A percentile compares a stretch with the other conserved stretches of the same genome.
phyloP scores from a whole-genome alignment of 2,888 invertebrate species.

The Agrochola lychnidis region DNA sequence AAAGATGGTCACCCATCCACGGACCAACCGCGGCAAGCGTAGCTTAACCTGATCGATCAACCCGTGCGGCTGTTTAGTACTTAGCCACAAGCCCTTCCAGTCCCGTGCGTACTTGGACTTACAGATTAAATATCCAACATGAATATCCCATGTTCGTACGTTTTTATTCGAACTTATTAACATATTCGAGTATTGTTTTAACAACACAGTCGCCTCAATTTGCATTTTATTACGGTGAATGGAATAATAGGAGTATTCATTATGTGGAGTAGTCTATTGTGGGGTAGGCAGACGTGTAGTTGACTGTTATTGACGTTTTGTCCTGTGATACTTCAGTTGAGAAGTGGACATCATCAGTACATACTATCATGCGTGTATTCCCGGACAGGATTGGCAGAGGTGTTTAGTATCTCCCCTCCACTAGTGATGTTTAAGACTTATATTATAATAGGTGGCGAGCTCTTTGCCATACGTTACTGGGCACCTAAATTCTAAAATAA shows the following conservation, averaged over 20 bases:
- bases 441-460: background rate
- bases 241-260: slow-evolving; percentile 50
- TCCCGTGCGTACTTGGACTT: background rate
- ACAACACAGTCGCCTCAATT: slow-evolving; percentile 53
- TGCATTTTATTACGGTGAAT: slow-evolving; percentile 65
- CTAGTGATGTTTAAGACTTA: background rate
- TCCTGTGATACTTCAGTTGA: slow-evolving; percentile 14
- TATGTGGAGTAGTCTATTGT: slow-evolving; percentile 53
- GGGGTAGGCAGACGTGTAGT: slow-evolving; percentile 17
- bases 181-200: slow-evolving; percentile 60
- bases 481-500: no score
- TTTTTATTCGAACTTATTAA: slow-evolving; percentile 49
- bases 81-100: no score
- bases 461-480: background rate
- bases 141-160: background rate
- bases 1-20: no score
- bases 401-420: no score
- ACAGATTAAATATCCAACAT: background rate
- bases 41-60: no score
- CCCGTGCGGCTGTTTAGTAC: no score
- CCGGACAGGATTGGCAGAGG: background rate
- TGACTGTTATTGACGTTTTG: slow-evolving; percentile 22
- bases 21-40: no score
- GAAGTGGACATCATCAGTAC: background rate
- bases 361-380: background rate